A percentile compares a stretch with the other conserved stretches of the same genome.
Evolutionary conservation across 2,888 invertebrate genomes (phyloP).

Genomic region (Aleiodes alternator): DNA sequence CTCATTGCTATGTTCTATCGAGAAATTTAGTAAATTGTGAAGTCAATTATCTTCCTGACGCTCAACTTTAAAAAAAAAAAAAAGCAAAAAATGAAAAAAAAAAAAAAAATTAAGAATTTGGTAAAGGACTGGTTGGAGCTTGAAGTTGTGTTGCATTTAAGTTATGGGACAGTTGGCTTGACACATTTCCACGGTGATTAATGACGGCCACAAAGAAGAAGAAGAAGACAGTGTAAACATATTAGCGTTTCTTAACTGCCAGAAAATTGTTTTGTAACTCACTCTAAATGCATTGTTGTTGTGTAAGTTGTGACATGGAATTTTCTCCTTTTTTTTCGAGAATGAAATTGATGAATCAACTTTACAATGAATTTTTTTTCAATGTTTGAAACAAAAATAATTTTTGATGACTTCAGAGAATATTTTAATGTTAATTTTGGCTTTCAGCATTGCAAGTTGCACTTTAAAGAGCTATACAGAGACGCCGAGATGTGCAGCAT

Average conservation of each 20-base stretch:
- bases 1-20: too few relatives aligned
- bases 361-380: too few relatives aligned
- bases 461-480: conserved; percentile 55
- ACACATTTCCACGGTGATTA: conserved; percentile 71
- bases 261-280: conserved; percentile 27
- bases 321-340: too few relatives aligned
- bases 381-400: too few relatives aligned
- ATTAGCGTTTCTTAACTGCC: conserved; percentile 64
- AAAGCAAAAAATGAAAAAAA: background rate
- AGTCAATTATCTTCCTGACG: background rate
- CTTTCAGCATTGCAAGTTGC: conserved; percentile 25
- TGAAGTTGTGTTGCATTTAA: conserved; percentile 3
- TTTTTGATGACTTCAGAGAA: background rate
- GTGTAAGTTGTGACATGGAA: background rate
- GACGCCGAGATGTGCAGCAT: conserved; percentile 59
- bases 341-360: too few relatives aligned
- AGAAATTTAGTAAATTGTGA: conserved; percentile 16
- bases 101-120: conserved; percentile 9
- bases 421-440: conserved; percentile 18
- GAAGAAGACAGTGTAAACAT: conserved; percentile 71
- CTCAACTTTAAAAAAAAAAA: background rate
- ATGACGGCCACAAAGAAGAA: conserved; percentile 68
- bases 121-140: background rate
- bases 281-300: conserved; percentile 5
- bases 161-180: conserved; percentile 45